Base-by-base conservation (phyloP, 2,888 invertebrate species). In the Lucinisca nassula region DNA sequence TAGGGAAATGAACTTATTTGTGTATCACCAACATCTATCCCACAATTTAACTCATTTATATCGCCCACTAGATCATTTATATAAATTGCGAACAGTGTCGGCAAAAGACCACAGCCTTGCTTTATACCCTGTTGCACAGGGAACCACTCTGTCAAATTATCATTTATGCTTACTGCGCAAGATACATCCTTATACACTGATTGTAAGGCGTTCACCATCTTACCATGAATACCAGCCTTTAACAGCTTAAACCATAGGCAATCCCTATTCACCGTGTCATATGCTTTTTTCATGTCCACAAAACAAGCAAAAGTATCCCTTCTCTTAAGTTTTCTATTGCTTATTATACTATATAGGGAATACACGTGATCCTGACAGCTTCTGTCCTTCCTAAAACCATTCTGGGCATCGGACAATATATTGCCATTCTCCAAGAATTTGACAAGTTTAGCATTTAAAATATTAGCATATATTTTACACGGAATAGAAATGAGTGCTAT, bases 321-420 rank as follows among this genome's bases (percentile, higher is more conserved):
- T 21, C 37, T 55, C 12, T 17, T 21, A 8, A 40, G 32, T 40
- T 76, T 58, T 40, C 79, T 55, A 55, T 77, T 84, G 0, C 74
- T 61, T 21, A 80, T 58, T 45, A 45, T 4, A 80, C n/a, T n/a
- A n/a, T n/a, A n/a, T n/a, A n/a, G n/a, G n/a, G n/a, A n/a, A n/a
- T n/a, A n/a, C 12, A 87, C 38, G n/a, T 87, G 84, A 21, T 84
- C 87, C 27, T 58, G 17, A 12, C 72, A 76, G 21, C 80, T 77
- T 32, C 80, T 61, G 30, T 78, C 37, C 32, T 49, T 67, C 30
- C 82, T 40, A 67, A 87, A 87, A 3, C 87, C 81, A 38, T 87
- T 87, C 30, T 84, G 87, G 27, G 70, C 80, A 51, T 38, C 55
- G 35, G 21, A 0, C 8, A 51, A 37, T 37, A 45, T 51, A 70